phyloP scores from a whole-genome alignment of 2,113 vertebrate genomes.

The Geothlypis trichas region DNA sequence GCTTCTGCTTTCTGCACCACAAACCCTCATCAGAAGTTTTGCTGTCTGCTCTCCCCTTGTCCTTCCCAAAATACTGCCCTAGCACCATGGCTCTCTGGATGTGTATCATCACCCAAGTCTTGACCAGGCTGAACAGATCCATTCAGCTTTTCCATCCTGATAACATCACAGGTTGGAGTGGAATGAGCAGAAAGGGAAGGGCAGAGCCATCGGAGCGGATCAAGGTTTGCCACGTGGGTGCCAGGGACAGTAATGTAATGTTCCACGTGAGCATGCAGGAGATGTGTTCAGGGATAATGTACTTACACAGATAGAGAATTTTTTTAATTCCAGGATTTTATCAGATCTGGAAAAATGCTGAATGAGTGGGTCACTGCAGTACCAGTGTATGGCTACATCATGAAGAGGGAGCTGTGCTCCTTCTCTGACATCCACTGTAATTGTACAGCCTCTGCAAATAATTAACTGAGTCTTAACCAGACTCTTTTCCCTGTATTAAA shows the following conservation, averaged over 20 bases:
- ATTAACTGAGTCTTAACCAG: background rate
- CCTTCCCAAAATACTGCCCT: background rate
- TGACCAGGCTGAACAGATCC: background rate
- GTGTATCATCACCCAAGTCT: background rate
- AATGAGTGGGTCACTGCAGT: background rate
- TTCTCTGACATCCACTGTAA: background rate
- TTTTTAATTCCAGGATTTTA: constrained; percentile 30
- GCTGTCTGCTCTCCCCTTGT: background rate
- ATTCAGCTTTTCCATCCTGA: background rate
- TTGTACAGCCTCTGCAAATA: background rate
- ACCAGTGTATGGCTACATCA: background rate
- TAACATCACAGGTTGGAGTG: background rate
- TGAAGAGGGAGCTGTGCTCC: background rate
- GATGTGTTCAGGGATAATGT: constrained; percentile 13
- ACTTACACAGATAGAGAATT: background rate
- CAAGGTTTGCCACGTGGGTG: background rate
- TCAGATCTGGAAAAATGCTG: constrained; percentile 54
- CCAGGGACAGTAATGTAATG: background rate
- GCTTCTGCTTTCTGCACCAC: background rate
- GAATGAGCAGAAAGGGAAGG: background rate
- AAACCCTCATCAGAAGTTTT: background rate
- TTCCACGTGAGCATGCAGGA: background rate
- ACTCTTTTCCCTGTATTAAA: background rate
- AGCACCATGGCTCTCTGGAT: background rate
- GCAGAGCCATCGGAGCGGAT: background rate